Conservation (phyloP, 2,888 invertebrate species). For the Rhamnusium bicolor region DNA sequence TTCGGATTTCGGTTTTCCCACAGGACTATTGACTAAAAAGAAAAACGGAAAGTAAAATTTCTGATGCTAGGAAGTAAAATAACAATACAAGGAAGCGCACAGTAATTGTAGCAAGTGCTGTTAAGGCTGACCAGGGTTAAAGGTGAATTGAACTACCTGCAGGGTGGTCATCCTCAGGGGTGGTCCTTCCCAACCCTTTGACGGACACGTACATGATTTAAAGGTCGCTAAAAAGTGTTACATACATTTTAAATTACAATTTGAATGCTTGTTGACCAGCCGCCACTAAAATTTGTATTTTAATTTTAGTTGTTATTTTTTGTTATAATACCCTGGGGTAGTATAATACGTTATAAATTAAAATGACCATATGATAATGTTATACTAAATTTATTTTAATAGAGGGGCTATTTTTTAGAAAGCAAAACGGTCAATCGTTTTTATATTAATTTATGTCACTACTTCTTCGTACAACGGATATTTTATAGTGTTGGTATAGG, state of each 20-base stretch:
- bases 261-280: slow-evolving; percentile 61
- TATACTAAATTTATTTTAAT: slow-evolving; percentile 65
- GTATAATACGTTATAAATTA: slow-evolving; percentile 62
- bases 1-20: slow-evolving; percentile 35
- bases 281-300: slow-evolving; percentile 66
- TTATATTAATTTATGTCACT: slow-evolving; percentile 53
- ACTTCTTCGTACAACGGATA: slow-evolving; percentile 5
- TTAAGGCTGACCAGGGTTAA: slow-evolving; percentile 61
- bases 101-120: slow-evolving; percentile 45
- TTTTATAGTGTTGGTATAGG: not conserved
- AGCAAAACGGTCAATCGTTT: slow-evolving; percentile 60
- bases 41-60: slow-evolving; percentile 5
- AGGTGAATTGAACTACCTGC: slow-evolving; percentile 62
- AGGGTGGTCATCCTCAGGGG: slow-evolving; percentile 54
- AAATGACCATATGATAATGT: slow-evolving; percentile 66
- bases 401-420: slow-evolving; percentile 60
- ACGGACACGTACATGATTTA: slow-evolving; percentile 57
- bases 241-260: slow-evolving; percentile 63
- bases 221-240: slow-evolving; percentile 66
- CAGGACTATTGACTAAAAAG: slow-evolving; percentile 21
- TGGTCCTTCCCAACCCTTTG: slow-evolving; percentile 55
- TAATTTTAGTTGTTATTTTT: slow-evolving; percentile 53
- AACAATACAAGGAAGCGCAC: slow-evolving; percentile 45
- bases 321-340: slow-evolving; percentile 38
- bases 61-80: slow-evolving; percentile 45